Conservation (phyloP, 35 echinoderm and acorn worm species). For the Apostichopus japonicus region DNA sequence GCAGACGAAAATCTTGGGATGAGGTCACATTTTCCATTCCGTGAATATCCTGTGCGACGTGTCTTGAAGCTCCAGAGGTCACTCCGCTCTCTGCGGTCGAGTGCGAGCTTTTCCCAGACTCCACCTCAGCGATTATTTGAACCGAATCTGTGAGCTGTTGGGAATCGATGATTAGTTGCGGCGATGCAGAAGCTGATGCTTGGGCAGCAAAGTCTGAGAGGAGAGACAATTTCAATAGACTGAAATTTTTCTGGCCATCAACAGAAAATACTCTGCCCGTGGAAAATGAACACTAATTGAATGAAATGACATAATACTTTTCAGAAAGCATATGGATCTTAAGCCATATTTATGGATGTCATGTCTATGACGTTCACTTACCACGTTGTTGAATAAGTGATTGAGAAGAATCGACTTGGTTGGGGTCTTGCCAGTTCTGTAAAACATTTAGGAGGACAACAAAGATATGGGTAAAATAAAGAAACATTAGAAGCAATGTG, state of each 20-base stretch:
- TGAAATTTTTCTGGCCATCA: no score
- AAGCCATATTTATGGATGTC: no score
- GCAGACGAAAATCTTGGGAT: conserved; percentile 10
- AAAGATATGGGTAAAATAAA: not conserved
- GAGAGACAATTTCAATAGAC: not conserved
- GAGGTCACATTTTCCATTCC: not conserved
- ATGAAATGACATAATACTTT: no score
- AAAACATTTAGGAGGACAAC: not conserved
- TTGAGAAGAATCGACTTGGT: conserved; percentile 27
- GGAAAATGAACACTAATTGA: no score
- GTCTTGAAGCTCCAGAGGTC: not conserved
- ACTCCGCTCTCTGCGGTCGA: not conserved
- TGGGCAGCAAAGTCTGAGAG: conserved; percentile 28
- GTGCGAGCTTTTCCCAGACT: not conserved
- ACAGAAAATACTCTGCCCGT: no score
- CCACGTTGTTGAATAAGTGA: not conserved
- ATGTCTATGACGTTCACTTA: not conserved
- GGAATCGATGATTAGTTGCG: not conserved
- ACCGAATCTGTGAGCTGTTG: not conserved
- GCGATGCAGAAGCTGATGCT: not conserved
- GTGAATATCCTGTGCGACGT: not conserved
- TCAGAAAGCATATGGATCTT: not conserved
- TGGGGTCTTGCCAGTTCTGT: conserved; percentile 39
- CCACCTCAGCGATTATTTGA: not conserved
- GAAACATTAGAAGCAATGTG: no score